Evolutionary conservation across 2,888 invertebrate genomes (phyloP), one percentile per base, ranked within the genome.

Genomic region (Hirtodrosophila cameraria): DNA sequence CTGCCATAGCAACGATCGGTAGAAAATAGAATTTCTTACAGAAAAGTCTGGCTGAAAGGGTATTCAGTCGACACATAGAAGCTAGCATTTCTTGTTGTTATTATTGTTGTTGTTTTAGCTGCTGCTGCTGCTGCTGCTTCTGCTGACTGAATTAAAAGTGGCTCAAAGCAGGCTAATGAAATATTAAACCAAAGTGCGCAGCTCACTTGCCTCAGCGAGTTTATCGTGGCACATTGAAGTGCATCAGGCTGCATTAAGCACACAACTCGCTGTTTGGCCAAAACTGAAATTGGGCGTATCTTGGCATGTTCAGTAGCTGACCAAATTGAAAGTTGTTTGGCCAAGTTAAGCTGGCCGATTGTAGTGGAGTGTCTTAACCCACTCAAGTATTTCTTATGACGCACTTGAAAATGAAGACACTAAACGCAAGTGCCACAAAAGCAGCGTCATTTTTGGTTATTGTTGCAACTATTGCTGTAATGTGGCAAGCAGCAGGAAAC

Each of bases 341-440:
- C 35, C 57, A 50, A 11, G n/a, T 71, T 36, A 43, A 27, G 36
- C 35, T 38, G 35, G 35, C 30, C 53, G 3, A 27, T 45, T 54
- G 31, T 9, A 62, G 63, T 36, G 45, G 9, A 12, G 28, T n/a
- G n/a, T 36, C 50, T 15, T n/a, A 18, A 39, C 31, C 33, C 60
- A 55, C 59, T 55, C 45, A 58, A 66, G 55, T 63, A 63, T 55
- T 46, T 42, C 61, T 63, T 75, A 75, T 60, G 36, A 36, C 30
- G 18, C 66, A 79, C 68, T 80, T 60, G 68, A 80, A n/a, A 80
- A 83, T 75, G 68, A 83, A 83, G 84, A 80, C 71, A 65, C 78
- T 69, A 50, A 79, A 64, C 73, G 57, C 55, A 23, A 57, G 58
- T 27, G 50, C 72, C 67, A 71, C 66, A 60, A 77, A 67, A 67